Percentiles rank a stretch among this genome's conserved stretches.
Conservation (phyloP, 2,113 vertebrate genomes). For the Siphamia tubifer region DNA sequence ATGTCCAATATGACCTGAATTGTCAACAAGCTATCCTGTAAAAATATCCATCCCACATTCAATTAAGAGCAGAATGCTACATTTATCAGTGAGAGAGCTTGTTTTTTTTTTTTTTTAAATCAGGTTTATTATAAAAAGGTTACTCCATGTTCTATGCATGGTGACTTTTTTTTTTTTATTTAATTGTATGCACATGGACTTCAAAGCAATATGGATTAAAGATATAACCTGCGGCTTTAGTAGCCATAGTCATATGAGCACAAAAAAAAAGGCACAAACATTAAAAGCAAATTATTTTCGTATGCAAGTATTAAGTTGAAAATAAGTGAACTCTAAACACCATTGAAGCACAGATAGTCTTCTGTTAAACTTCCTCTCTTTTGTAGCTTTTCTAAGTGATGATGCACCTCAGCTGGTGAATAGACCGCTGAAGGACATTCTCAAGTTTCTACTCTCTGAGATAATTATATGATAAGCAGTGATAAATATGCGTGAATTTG, state of each 20-base stretch:
- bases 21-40: neutral
- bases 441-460: neutral
- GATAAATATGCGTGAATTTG: neutral
- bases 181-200: neutral
- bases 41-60: neutral
- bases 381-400: neutral
- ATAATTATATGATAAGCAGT: neutral
- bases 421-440: neutral
- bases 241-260: neutral
- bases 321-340: neutral
- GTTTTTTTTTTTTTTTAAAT: no score
- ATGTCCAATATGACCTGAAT: slow-evolving; percentile 7
- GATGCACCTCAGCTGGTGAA: neutral
- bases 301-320: neutral
- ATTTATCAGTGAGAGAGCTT: neutral
- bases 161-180: neutral
- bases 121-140: neutral
- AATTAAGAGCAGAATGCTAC: neutral
- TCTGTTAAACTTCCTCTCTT: neutral
- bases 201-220: neutral
- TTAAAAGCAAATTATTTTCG: neutral
- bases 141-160: neutral
- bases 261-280: no score
- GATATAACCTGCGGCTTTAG: neutral
- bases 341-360: neutral